These are phyloP conservation scores for Amazona vittata DNA, from an alignment of 2,113 vertebrate species.

Conservation along the genomic window DNA sequence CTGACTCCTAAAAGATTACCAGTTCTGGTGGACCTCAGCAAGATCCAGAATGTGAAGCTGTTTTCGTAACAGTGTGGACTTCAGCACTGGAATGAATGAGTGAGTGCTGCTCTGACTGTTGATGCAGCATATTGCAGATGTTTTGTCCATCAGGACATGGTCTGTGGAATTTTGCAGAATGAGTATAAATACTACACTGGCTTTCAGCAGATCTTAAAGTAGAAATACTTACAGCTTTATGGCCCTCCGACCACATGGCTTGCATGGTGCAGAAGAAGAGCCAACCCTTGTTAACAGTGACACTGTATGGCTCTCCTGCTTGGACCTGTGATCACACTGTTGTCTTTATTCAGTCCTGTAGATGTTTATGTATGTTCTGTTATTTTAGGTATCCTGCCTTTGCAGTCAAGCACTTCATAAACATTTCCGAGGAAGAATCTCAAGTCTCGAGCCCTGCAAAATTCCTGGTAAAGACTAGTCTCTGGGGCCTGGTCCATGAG, in stretches of 20 bases:
- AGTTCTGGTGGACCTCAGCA: background rate
- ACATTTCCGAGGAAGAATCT: slow-evolving; percentile 25
- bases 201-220: slow-evolving; percentile 50
- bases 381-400: background rate
- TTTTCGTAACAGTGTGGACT: background rate
- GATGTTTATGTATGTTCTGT: background rate
- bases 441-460: background rate
- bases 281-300: background rate
- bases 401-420: slow-evolving; percentile 28
- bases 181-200: background rate
- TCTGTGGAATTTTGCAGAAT: background rate
- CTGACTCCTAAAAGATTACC: background rate
- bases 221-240: background rate
- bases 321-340: background rate
- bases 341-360: background rate
- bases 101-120: background rate
- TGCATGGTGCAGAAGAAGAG: background rate
- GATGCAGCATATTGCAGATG: background rate
- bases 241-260: background rate
- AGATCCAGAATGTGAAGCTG: background rate
- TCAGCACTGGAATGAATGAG: background rate
- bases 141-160: background rate
- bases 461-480: slow-evolving; percentile 20
- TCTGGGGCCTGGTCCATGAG: background rate
- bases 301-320: background rate